A percentile compares a stretch with the other conserved stretches of the same genome.
Evolutionary conservation across 1,140 invertebrate species (phyloP).

Genomic region (Papilio helenus): DNA sequence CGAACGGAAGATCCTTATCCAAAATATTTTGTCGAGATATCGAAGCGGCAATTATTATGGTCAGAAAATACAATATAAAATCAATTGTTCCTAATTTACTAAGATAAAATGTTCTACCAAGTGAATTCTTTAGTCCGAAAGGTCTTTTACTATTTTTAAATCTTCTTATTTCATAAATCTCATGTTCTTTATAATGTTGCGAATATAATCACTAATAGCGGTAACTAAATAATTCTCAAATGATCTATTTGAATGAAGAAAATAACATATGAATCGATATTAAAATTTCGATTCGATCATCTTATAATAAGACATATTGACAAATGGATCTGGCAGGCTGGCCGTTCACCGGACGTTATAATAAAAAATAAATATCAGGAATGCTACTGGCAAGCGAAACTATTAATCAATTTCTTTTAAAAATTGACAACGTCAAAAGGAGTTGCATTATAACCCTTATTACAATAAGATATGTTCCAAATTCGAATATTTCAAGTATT

Average conservation of each 20-base stretch:
- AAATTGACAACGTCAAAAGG: conserved; percentile 45
- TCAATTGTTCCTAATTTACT: too few species aligned
- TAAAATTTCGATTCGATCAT: conserved; percentile 70
- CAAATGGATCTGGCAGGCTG: conserved; percentile 69
- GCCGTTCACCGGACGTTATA: conserved; percentile 61
- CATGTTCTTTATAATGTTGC: neutral
- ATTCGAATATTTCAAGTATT: conserved; percentile 16
- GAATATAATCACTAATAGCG: neutral
- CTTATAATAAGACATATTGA: conserved; percentile 69
- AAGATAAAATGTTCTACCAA: too few species aligned
- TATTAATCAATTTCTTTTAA: conserved; percentile 71
- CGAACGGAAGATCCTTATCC: neutral
- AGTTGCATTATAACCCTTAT: conserved; percentile 29
- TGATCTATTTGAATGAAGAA: conserved; percentile 14
- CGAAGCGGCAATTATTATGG: neutral
- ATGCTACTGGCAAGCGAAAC: conserved; percentile 64
- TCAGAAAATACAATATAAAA: neutral
- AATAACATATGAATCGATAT: conserved; percentile 70
- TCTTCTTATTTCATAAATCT: too few species aligned
- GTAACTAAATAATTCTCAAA: neutral
- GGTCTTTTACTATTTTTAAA: neutral
- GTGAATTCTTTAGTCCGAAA: neutral
- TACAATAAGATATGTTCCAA: conserved; percentile 22
- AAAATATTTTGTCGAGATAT: neutral
- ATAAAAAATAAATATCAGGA: conserved; percentile 52